Evolutionary conservation across 2,113 vertebrate genomes (phyloP), one percentile per base, ranked within the genome.

Genomic region (Corythornis madagascariensis): DNA sequence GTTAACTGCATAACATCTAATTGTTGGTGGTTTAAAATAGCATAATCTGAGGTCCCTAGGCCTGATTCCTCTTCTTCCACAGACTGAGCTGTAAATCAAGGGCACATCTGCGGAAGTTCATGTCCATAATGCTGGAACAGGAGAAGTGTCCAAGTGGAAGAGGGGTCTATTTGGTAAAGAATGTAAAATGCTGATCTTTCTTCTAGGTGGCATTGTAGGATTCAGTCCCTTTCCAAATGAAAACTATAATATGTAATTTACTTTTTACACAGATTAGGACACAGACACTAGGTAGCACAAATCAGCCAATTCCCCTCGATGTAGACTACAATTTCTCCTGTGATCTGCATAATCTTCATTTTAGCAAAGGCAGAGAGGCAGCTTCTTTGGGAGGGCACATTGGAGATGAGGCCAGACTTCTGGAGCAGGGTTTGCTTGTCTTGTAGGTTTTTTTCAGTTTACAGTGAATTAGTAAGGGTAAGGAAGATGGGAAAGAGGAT

Each of bases 21-120:
- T 80, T 78, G 88, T 71, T 63, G 76, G 25, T 71, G 60, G 80
- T 92, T 94, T 88, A 96, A 96, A 96, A 95, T 45, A 93, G 74
- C 65, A 59, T 76, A 60, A 77, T 73, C 84, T 78, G 33, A 86
- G 89, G 83, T 70, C 67, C 63, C 69, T 79, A 91, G 66, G 50
- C 28, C 65, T 60, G 92, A 88, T 83, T 88, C 35, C 48, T 89
- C 53, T 67, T 59, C 33, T 89, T 85, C 53, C 15, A 19, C 59
- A 47, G 40, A 38, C 38, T 9, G 4, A 80, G 47, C 53, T 71
- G 75, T 94, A 93, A 89, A 92, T 94, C 72, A 94, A 45, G 28
- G 42, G 16, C 33, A 13, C 0, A 0, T 64, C 76, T 38, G 43
- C 83, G 35, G 53, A 83, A 74, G 61, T 21, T 48, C 13, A 29